phyloP scores from a whole-genome alignment of 2,888 invertebrate genomes.

The Aphelenchoides bicaudatus region DNA sequence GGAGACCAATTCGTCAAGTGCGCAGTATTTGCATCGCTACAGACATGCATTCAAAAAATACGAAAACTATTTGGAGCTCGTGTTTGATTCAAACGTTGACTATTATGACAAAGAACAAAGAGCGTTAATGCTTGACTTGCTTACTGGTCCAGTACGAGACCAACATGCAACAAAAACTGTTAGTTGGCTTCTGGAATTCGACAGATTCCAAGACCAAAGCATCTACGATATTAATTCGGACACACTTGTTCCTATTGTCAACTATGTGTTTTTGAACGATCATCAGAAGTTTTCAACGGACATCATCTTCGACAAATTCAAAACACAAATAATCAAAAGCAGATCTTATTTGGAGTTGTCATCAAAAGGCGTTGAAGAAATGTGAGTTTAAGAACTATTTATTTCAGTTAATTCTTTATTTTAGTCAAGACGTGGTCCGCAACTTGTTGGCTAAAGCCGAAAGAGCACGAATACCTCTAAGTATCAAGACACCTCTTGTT shows the following conservation, averaged over 20 bases:
- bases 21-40: constrained; percentile 40
- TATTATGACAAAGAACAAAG: constrained; percentile 35
- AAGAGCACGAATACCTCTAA: constrained; percentile 44
- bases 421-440: constrained; percentile 35
- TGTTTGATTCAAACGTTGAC: constrained; percentile 34
- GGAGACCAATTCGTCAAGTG: constrained; percentile 32
- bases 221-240: constrained; percentile 59
- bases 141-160: constrained; percentile 22
- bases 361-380: constrained; percentile 46
- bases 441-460: constrained; percentile 38
- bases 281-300: constrained; percentile 50
- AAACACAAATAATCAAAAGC: constrained; percentile 40
- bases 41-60: constrained; percentile 27
- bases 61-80: constrained; percentile 38
- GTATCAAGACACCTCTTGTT: constrained; percentile 47
- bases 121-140: constrained; percentile 20
- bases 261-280: constrained; percentile 53
- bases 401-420: constrained; percentile 13
- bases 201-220: constrained; percentile 50
- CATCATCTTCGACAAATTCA: constrained; percentile 37
- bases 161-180: constrained; percentile 51
- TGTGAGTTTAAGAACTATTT: constrained; percentile 28
- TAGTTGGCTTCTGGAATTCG: constrained; percentile 58
- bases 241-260: constrained; percentile 59
- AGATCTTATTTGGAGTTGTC: constrained; percentile 57